A percentile compares a stretch with the other conserved stretches of the same genome.
These are phyloP conservation scores for Himalopsyche anomala DNA, from an alignment of 2,888 invertebrate genomes.

Conservation along the genomic window DNA sequence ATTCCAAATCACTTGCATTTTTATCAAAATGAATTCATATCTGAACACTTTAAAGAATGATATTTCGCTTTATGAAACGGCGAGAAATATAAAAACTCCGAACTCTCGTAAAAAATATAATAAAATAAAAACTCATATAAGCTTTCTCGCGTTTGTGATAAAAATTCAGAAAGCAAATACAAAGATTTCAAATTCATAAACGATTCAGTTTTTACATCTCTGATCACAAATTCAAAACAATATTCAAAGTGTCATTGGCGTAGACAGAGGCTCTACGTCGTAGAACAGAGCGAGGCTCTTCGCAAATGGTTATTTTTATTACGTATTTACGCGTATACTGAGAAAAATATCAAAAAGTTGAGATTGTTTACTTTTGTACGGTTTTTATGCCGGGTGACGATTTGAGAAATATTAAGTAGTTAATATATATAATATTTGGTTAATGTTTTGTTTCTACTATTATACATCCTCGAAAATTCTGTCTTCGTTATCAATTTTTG, in stretches of 20 bases:
- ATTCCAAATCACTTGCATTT: not conserved
- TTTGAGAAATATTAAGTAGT: too few species aligned
- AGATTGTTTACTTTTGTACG: too few species aligned
- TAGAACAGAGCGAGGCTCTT: constrained; percentile 41
- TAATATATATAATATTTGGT: too few species aligned
- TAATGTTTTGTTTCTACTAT: too few species aligned
- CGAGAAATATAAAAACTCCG: not conserved
- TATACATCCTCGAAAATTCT: too few species aligned
- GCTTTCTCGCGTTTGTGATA: constrained; percentile 6
- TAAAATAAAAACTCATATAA: constrained; percentile 34
- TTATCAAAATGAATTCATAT: not conserved
- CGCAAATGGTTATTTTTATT: constrained; percentile 50
- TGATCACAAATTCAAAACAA: constrained; percentile 57
- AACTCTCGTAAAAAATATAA: constrained; percentile 17
- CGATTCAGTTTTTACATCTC: constrained; percentile 47
- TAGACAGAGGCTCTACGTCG: constrained; percentile 15
- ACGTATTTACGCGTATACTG: constrained; percentile 27
- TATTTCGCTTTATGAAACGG: constrained; percentile 26
- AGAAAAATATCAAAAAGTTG: too few species aligned
- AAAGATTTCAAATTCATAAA: constrained; percentile 37
- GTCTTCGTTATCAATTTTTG: too few species aligned
- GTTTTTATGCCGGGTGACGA: too few species aligned
- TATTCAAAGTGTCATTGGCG: constrained; percentile 54
- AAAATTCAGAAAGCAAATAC: not conserved
- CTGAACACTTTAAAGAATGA: not conserved